Base-by-base conservation (phyloP, 2,797 vertebrate species). In the Coracias cyanogaster region DNA sequence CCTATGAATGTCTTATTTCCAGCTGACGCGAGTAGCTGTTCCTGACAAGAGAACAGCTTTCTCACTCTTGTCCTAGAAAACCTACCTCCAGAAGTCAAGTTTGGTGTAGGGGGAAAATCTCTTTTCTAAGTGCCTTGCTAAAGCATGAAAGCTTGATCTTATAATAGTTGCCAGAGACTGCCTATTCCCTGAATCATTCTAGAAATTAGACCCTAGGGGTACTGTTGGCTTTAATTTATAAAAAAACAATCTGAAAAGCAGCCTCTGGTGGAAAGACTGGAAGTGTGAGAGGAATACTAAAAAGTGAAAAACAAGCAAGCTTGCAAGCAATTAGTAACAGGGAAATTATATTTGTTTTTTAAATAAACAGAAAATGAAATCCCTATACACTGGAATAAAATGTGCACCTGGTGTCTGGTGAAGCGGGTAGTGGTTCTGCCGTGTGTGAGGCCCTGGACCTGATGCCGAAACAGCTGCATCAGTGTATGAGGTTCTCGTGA, bases 171-270 rank as follows among this genome's bases (percentile, higher is more conserved):
- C 43, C 73, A 84, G 82, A 55, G 58, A 28, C 54, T 66, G 62
- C 51, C 71, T 66, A 74, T 72, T 91, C 58, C 41, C 87, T 60
- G 77, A 90, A 74, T 82, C 54, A 86, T 65, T 78, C 89, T 15
- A 72, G 76, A 69, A 90, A 92, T 80, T 13, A 77, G 89, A 83
- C 61, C 67, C 81, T 60, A 9, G 19, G 60, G 71, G 55, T 69
- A 79, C 48, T 28, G 67, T 71, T 85, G 58, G 28, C 60, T 77
- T 90, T 67, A 74, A 93, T 82, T 83, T 92, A 69, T 48, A 72
- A 92, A n/a, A 72, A 29, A 94, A 72, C n/a, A 82, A 45, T 51
- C 41, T 14, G 79, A 94, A 82, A 78, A 91, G 67, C 79, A 89
- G 73, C 45, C 70, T 66, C 54, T 5, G 9, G 77, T 77, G 60